Evolutionary conservation across 2,797 vertebrate species (phyloP), one percentile per base, ranked within the genome.

Genomic region (Myotis planiceps): DNA sequence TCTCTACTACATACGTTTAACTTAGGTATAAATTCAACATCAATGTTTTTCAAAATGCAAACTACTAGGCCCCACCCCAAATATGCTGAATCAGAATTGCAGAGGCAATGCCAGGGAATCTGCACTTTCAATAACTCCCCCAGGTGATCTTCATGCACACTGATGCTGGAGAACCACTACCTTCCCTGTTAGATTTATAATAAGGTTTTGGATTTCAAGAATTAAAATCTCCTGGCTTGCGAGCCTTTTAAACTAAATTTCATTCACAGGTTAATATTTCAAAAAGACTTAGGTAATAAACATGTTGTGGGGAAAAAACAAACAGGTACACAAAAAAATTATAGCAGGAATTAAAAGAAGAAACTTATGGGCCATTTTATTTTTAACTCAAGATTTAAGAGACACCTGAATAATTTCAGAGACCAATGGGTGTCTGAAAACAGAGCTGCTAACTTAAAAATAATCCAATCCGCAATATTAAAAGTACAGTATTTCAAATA

Each of bases 341-440:
- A 94, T 1, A 97, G 69, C 58, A 53, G 10, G 32, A 94, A 76
- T 55, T 92, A 32, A 83, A 94, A 68, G 45, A 69, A 66, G 3
- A 75, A 95, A 92, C 27, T 37, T 87, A 65, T 2, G 76, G 45
- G 39, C 65, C 21, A 76, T 34, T 87, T 95, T 81, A 78, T 69
- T 88, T 88, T 79, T 91, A 95, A 93, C 37, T 72, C 29, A 66
- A 88, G 71, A 92, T 53, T 94, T 90, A 94, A 94, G 76, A 90
- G 47, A 90, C 4, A 23, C 21, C 32, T 71, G 89, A 66, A 42
- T 83, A 25, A 87, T 63, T 84, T 88, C 34, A 94, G 80, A 85
- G 63, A 81, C 65, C 34, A 95, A 69, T 0, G 75, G 29, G 63
- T 85, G 37, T 88, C 32, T 71, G 23, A 88, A 89, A 95, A 82